Evolutionary conservation across 2,888 invertebrate species (phyloP), one percentile per base, ranked within the genome.

Genomic region (Aleiodes testaceus): DNA sequence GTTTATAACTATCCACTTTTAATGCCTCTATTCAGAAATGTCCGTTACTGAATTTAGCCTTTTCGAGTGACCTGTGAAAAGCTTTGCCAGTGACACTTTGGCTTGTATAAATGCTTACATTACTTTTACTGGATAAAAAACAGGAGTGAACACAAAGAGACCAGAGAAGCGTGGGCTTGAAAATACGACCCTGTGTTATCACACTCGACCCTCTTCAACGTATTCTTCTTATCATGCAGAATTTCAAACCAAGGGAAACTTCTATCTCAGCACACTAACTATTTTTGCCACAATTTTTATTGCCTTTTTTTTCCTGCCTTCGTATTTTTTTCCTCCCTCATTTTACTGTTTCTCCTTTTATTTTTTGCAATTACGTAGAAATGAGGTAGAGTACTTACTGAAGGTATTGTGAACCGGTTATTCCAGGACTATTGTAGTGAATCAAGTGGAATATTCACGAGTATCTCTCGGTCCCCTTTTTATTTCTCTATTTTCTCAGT

Each of bases 91-190:
- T 55, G 16, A 26, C 55, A 30, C 30, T 12, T 30, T 55, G 30
- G 26, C 26, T 26, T 55, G 26, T 26, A 9, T 30, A 55, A 55
- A 55, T 55, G 55, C 30, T 55, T 55, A 55, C 30, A 55, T 55
- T 55, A 26, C 30, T 30, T 26, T 55, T 55, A 55, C 55, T 55
- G 30, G 30, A 26, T 55, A 30, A 55, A 55, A 55, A 55, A 55
- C 30, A 26, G 30, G 30, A 55, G 30, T 26, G 26, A 30, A 30
- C n/a, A 20, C 55, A 55, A 22, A 53, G 55, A n/a, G 49, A 49
- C 14, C 49, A 49, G 14, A 49, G 49, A 49, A 12, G 14, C n/a
- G n/a, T 12, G 36, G 36, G 55, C 55, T 55, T 30, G 30, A 55
- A 50, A 50, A 55, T 30, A 55, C 14, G 30, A 26, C 55, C 14